Evolutionary conservation across 2,888 invertebrate genomes (phyloP).

Genomic region (Drosophila subquinaria): DNA sequence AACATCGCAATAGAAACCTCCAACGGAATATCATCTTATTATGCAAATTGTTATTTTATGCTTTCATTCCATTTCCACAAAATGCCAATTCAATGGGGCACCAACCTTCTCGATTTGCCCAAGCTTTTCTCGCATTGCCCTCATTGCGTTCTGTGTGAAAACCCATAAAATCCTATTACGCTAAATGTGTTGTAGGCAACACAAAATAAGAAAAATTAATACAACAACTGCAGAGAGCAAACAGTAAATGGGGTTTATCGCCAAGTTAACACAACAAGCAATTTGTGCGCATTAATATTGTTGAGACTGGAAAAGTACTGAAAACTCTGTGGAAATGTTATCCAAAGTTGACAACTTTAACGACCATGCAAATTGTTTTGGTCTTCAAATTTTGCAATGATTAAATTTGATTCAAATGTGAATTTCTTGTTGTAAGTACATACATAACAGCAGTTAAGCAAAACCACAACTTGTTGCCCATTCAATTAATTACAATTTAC

Average conservation of each 20-base stretch:
- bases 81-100: slow-evolving; percentile 48
- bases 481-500: neutral
- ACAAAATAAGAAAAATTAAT: slow-evolving; percentile 1
- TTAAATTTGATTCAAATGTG: slow-evolving; percentile 20
- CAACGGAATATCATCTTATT: slow-evolving; percentile 68
- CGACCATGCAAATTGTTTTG: slow-evolving; percentile 2
- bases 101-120: slow-evolving; percentile 9
- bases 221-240: slow-evolving; percentile 16
- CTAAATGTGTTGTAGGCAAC: slow-evolving; percentile 42
- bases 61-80: slow-evolving; percentile 55
- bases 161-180: slow-evolving; percentile 68
- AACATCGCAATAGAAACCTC: slow-evolving; percentile 40
- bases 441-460: neutral
- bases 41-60: slow-evolving; percentile 75
- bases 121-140: neutral
- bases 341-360: slow-evolving; percentile 2
- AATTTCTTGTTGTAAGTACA: neutral
- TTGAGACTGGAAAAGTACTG: slow-evolving; percentile 7
- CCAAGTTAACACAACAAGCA: slow-evolving; percentile 56
- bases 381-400: slow-evolving; percentile 1
- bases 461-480: slow-evolving; percentile 6
- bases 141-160: slow-evolving; percentile 15
- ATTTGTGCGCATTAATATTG: slow-evolving; percentile 59
- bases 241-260: slow-evolving; percentile 56
- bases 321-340: slow-evolving; percentile 11